phyloP scores from a whole-genome alignment of 2,113 vertebrate species.

The Oxyruncus cristatus region DNA sequence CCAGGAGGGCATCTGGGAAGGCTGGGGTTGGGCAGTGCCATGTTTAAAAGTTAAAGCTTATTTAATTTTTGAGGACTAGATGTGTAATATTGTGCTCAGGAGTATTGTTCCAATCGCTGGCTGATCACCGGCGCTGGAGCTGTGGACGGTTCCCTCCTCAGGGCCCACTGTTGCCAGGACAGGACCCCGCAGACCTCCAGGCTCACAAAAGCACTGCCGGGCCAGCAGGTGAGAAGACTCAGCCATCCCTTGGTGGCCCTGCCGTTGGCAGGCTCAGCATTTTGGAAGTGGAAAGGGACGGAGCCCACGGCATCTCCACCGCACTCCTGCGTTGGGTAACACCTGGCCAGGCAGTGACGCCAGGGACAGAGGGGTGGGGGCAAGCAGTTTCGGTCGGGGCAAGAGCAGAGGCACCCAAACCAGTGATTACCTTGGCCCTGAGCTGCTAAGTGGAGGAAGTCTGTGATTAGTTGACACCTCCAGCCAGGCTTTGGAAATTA shows the following conservation, averaged over 20 bases:
- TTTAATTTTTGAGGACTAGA: neutral
- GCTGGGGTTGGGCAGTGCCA: neutral
- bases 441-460: constrained; percentile 67
- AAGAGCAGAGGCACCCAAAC: constrained; percentile 45
- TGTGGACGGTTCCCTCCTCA: neutral
- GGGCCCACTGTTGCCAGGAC: neutral
- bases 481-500: constrained; percentile 43
- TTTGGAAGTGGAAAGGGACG: fast-evolving
- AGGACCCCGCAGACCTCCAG: neutral
- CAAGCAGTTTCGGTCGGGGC: constrained; percentile 60
- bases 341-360: neutral
- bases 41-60: neutral
- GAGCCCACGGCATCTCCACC: neutral
- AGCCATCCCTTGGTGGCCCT: fast-evolving
- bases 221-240: neutral
- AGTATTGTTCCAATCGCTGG: fast-evolving
- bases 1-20: neutral
- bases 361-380: constrained; percentile 31
- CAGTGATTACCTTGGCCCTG: constrained; percentile 44
- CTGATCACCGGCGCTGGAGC: fast-evolving
- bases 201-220: neutral
- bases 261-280: neutral
- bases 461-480: constrained; percentile 63
- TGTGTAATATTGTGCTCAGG: neutral
- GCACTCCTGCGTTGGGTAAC: neutral